phyloP scores from a whole-genome alignment of 2,888 invertebrate species.

The Chaetoderma sp. region DNA sequence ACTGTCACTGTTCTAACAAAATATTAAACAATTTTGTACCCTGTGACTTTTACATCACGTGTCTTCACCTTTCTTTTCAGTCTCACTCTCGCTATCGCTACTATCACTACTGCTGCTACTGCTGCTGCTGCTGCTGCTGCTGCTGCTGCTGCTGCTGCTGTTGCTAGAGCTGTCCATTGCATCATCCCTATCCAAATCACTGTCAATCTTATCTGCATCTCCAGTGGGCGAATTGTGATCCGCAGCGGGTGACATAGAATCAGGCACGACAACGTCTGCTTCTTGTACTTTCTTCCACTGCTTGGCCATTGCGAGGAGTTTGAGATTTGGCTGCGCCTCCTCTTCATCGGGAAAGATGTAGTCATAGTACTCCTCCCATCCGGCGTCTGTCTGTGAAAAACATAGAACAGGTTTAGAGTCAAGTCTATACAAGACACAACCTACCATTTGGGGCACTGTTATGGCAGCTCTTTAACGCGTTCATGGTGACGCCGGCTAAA shows the following conservation, averaged over 20 bases:
- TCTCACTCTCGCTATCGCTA: constrained; percentile 2
- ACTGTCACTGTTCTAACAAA: too few species aligned
- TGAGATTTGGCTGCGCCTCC: constrained; percentile 91
- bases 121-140: neutral
- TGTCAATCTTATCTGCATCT: neutral
- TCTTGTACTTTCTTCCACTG: constrained; percentile 83
- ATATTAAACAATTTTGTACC: too few species aligned
- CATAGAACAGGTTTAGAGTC: constrained; percentile 10
- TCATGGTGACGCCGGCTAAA: too few species aligned
- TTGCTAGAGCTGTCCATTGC: too few species aligned
- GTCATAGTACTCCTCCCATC: constrained; percentile 99
- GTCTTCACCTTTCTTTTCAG: neutral
- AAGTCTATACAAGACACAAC: too few species aligned
- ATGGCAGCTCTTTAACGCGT: too few species aligned
- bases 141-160: neutral
- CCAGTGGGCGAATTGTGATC: too few species aligned
- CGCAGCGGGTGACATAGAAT: neutral
- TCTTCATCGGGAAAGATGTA: constrained; percentile 99
- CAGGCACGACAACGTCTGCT: neutral
- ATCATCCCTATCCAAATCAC: constrained; percentile 24
- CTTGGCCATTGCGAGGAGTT: constrained; percentile 94
- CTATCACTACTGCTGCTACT: constrained; percentile 11
- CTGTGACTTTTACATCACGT: too few species aligned
- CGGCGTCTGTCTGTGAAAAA: constrained; percentile 82
- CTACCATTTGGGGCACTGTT: too few species aligned